phyloP scores from a whole-genome alignment of 1,140 invertebrate genomes.

The Pseudomyrmex pallidus region DNA sequence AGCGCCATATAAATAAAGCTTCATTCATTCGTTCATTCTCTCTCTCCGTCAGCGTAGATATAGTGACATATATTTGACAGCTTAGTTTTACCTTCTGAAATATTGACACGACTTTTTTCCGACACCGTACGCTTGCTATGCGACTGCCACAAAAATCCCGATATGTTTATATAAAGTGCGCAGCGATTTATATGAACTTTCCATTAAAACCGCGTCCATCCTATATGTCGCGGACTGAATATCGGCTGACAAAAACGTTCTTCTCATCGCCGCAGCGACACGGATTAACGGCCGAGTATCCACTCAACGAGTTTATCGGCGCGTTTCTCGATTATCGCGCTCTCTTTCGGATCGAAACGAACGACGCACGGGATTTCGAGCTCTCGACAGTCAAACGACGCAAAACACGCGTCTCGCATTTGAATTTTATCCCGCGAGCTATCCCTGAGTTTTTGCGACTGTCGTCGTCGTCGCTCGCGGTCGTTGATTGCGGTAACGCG shows the following conservation, averaged over 20 bases:
- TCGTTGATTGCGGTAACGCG: conserved; percentile 39
- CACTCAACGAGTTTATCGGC: conserved; percentile 39
- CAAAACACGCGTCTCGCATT: conserved; percentile 21
- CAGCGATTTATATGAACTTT: conserved; percentile 42
- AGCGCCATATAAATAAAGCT: too few species aligned
- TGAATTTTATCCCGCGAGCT: conserved; percentile 13
- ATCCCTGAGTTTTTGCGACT: background rate
- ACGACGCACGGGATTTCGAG: background rate
- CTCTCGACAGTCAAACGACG: too few species aligned
- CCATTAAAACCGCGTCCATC: conserved; percentile 48
- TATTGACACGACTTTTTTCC: background rate
- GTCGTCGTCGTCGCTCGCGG: background rate
- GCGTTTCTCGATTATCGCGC: conserved; percentile 34
- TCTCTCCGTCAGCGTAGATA: background rate
- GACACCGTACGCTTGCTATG: background rate
- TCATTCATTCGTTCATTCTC: too few species aligned
- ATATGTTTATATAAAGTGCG: conserved; percentile 43
- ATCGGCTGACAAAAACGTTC: conserved; percentile 51
- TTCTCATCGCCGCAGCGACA: conserved; percentile 32
- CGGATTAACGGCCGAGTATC: conserved; percentile 50
- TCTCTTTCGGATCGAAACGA: background rate
- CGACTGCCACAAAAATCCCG: background rate
- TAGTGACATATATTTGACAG: background rate
- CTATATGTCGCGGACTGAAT: conserved; percentile 21
- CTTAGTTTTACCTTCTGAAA: background rate